phyloP scores from a whole-genome alignment of 2,888 invertebrate genomes.

The Chymomyza procnemis region DNA sequence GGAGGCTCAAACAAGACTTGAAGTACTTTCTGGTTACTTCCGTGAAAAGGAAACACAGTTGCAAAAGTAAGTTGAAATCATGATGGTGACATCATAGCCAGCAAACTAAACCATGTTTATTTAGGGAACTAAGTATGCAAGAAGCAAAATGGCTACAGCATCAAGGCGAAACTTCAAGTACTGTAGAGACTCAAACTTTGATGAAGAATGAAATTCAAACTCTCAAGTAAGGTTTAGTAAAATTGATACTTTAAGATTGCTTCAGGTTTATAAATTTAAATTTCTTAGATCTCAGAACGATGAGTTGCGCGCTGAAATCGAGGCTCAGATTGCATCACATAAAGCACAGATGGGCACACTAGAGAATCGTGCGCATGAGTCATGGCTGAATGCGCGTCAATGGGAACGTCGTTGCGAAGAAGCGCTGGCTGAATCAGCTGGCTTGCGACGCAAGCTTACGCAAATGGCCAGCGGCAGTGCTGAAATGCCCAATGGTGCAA shows the following conservation, averaged over 20 bases:
- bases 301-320: conserved; percentile 87
- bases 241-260: neutral
- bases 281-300: conserved; percentile 80
- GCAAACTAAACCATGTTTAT: no score
- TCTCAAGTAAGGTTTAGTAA: conserved; percentile 82
- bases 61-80: conserved; percentile 83
- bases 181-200: conserved; percentile 87
- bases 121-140: conserved; percentile 86
- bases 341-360: conserved; percentile 86
- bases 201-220: conserved; percentile 89
- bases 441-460: conserved; percentile 82
- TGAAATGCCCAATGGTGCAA: conserved; percentile 40
- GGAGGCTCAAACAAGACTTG: conserved; percentile 89
- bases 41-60: conserved; percentile 92
- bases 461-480: conserved; percentile 67
- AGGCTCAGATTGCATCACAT: conserved; percentile 87
- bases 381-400: conserved; percentile 90
- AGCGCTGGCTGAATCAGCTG: conserved; percentile 85
- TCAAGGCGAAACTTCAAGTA: conserved; percentile 89
- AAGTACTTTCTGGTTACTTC: conserved; percentile 92
- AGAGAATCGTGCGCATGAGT: conserved; percentile 91
- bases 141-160: conserved; percentile 89
- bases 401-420: conserved; percentile 91
- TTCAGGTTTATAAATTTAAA: conserved; percentile 31
- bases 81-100: no score